phyloP scores from a whole-genome alignment of 2,113 vertebrate genomes.

The Alouatta palliata region DNA sequence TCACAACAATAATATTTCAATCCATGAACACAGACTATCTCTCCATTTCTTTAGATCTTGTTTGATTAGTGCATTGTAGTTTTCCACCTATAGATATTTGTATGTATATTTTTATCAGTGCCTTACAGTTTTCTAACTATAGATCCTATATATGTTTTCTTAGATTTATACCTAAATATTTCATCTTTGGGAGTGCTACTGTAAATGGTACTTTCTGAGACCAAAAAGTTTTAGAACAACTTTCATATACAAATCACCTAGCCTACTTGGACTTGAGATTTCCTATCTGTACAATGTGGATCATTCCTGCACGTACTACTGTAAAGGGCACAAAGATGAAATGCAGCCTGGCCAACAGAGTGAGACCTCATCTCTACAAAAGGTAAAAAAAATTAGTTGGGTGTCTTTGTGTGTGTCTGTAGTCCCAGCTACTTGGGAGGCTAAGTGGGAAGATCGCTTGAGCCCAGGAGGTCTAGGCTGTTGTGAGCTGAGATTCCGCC shows the following conservation, averaged over 20 bases:
- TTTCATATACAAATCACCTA: constrained; percentile 9
- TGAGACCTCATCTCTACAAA: no score
- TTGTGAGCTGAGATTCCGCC: no score
- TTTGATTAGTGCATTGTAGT: neutral
- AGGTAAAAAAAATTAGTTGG: no score
- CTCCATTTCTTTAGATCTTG: neutral
- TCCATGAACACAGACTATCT: neutral
- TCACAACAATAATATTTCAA: neutral
- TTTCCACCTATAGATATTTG: neutral
- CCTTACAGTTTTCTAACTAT: no score
- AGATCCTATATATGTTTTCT: neutral
- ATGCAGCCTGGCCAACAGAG: neutral
- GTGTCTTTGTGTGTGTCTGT: no score
- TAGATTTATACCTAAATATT: neutral
- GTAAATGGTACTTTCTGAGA: neutral
- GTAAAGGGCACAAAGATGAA: neutral
- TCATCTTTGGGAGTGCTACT: neutral
- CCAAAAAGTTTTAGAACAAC: constrained; percentile 2
- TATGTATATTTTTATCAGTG: no score
- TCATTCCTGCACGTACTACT: neutral
- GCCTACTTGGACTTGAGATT: neutral
- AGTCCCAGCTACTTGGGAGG: no score
- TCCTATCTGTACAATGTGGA: neutral
- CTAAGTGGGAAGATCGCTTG: no score
- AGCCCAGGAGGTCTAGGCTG: no score